phyloP scores from a whole-genome alignment of 2,113 vertebrate genomes.

The Urocitellus parryii region DNA sequence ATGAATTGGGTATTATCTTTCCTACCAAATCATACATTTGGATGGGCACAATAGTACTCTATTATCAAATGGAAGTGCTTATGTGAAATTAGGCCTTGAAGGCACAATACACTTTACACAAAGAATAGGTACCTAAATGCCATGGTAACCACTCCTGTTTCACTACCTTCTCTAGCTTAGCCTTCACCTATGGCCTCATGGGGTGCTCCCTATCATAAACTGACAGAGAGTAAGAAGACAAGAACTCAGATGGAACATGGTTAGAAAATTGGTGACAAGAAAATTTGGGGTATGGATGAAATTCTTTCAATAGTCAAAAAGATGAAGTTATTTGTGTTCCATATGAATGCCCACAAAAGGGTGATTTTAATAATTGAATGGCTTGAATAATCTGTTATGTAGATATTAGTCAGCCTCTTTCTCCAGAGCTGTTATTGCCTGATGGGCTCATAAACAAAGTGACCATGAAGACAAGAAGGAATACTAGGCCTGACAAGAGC shows the following conservation, averaged over 20 bases:
- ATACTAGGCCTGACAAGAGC: not conserved
- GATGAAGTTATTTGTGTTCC: not conserved
- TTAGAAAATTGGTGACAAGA: not conserved
- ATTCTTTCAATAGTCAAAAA: not conserved
- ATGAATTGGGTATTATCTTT: not conserved
- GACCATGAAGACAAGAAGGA: not conserved
- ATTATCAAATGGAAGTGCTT: not conserved
- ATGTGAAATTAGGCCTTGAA: not conserved
- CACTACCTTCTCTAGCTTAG: not conserved
- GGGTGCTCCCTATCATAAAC: not conserved
- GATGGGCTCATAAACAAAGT: not conserved
- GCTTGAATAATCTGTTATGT: not conserved
- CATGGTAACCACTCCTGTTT: not conserved
- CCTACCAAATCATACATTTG: not conserved
- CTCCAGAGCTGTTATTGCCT: not conserved
- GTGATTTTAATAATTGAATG: not conserved
- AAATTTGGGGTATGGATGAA: not conserved
- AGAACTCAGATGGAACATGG: not conserved
- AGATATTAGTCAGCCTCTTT: not conserved
- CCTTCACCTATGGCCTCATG: not conserved
- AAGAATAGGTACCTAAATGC: not conserved
- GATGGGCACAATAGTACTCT: not conserved
- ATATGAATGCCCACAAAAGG: not conserved
- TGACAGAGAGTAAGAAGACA: not conserved
- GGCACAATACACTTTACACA: not conserved